These are phyloP conservation scores for Drosophila borborema DNA, from an alignment of 2,888 invertebrate species.

Conservation along the genomic window DNA sequence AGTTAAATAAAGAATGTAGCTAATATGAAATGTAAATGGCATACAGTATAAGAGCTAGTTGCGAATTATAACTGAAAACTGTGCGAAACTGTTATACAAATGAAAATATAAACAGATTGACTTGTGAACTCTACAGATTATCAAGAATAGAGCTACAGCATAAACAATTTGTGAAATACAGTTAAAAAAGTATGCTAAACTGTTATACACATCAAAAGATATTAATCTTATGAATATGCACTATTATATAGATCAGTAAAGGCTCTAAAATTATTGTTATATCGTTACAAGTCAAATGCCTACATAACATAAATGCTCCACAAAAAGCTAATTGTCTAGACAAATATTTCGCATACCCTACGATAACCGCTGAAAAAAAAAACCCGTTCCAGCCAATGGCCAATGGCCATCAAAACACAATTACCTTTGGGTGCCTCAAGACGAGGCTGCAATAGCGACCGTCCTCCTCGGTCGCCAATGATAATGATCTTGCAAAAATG, in stretches of 20 bases:
- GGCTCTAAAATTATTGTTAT: background rate
- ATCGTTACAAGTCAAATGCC: background rate
- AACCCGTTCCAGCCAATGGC: slow-evolving; percentile 51
- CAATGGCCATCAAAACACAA: slow-evolving; percentile 74
- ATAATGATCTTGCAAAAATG: slow-evolving; percentile 77
- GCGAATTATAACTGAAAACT: background rate
- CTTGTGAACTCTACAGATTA: too few species aligned
- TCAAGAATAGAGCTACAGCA: background rate
- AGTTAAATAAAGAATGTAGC: background rate
- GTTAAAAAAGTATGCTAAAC: background rate
- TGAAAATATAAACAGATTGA: background rate
- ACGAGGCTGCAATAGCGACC: slow-evolving; percentile 66
- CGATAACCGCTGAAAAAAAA: slow-evolving; percentile 19
- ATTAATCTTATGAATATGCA: background rate
- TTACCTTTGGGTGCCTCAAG: slow-evolving; percentile 60
- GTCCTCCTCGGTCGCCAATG: slow-evolving; percentile 37
- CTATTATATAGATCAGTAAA: background rate
- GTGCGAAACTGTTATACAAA: background rate
- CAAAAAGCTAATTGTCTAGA: slow-evolving; percentile 12
- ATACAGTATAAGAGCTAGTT: background rate
- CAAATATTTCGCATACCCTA: slow-evolving; percentile 41
- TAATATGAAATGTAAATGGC: background rate
- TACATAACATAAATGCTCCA: background rate
- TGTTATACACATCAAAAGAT: background rate
- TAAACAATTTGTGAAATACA: background rate